These are phyloP conservation scores for Cerceris ruficornis DNA, from an alignment of 2,888 invertebrate species.

Conservation along the genomic window DNA sequence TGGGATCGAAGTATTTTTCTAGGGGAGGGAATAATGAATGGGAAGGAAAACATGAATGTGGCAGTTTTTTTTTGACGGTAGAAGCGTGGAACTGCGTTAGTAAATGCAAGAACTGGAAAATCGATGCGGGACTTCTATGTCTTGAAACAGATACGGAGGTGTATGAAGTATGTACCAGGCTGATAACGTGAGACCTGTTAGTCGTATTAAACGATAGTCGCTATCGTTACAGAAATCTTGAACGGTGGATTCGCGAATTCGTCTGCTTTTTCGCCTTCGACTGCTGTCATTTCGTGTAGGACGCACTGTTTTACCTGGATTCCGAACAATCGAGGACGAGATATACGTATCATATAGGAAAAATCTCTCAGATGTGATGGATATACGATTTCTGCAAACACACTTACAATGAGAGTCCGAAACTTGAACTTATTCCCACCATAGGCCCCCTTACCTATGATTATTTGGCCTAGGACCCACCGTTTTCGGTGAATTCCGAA, in stretches of 20 bases:
- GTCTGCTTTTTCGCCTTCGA: background rate
- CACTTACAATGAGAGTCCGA: too few species aligned
- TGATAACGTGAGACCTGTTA: constrained; percentile 21
- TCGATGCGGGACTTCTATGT: constrained; percentile 33
- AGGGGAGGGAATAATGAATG: background rate
- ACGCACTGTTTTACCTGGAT: too few species aligned
- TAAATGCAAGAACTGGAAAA: constrained; percentile 37
- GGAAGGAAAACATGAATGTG: background rate
- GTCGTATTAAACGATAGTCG: constrained; percentile 10
- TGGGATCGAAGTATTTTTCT: background rate
- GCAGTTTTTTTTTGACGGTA: background rate
- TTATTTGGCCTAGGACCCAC: too few species aligned
- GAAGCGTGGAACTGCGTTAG: constrained; percentile 7
- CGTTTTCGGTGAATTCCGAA: too few species aligned
- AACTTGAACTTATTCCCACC: too few species aligned
- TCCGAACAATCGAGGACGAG: too few species aligned
- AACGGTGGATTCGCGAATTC: background rate
- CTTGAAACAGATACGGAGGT: constrained; percentile 13
- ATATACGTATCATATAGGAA: too few species aligned
- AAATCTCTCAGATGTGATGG: too few species aligned
- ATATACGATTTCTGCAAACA: too few species aligned
- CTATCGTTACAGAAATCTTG: too few species aligned
- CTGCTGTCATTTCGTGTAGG: too few species aligned
- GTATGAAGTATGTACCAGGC: constrained; percentile 29
- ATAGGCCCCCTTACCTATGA: too few species aligned